Evolutionary conservation across 1,140 invertebrate genomes (phyloP), one percentile per base, ranked within the genome.

Genomic region (Varroa destructor): DNA sequence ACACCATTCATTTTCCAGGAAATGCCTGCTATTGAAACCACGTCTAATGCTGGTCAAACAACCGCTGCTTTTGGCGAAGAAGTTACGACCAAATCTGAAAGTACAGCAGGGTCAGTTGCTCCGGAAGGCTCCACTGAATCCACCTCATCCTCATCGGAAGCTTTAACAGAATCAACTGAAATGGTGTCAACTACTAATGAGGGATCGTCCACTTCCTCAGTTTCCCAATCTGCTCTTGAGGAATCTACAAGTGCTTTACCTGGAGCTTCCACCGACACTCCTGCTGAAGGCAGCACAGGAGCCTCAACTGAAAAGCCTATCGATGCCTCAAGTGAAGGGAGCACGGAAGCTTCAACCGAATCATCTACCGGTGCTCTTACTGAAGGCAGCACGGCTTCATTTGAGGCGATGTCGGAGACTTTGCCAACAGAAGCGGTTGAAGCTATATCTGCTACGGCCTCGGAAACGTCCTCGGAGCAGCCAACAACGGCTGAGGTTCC

Each of bases 361-460:
- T 14, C 72, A 37, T 36, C 72, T 71, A 55, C 73, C 43, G n/a
- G 64, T 43, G 56, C 43, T 54, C 57, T 74, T 43, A 71, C 75
- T 73, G 72, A 73, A 57, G 42, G 5, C 5, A 40, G 40, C 36
- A 58, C 25, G 5, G 61, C 55, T 4, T 51, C 46, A 5, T 8
- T 8, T 51, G 46, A 51, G 46, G 72, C 40, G 6, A 54, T 0
- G 55, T 8, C 3, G 46, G 46, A 5, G 46, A 46, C 37, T 67
- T 37, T 43, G 46, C 8, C 46, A 51, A 51, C 46, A 51, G 46
- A 51, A 3, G 8, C 46, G 0, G 46, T 51, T 51, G 46, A 51
- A 51, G 46, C 3, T 51, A 51, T 51, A 8, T 51, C 46, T 5
- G 8, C 46, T 51, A 8, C 46, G 3, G 3, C 46, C 46, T 8